A percentile compares a stretch with the other conserved stretches of the same genome.
phyloP scores from a whole-genome alignment of 2,888 invertebrate genomes.

The Aromia moschata region DNA sequence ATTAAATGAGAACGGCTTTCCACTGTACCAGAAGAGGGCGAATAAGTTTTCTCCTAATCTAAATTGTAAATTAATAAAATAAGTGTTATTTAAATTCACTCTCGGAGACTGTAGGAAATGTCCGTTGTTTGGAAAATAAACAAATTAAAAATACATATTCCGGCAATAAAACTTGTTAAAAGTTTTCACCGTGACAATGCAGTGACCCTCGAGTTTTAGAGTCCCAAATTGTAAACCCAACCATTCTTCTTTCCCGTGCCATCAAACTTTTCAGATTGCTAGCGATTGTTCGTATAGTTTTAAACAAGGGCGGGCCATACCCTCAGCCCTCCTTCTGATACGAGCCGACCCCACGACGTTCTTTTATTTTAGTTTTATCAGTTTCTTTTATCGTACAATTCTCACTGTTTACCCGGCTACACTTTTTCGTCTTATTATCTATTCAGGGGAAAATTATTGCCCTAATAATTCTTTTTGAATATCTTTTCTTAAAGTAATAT shows the following conservation, averaged over 20 bases:
- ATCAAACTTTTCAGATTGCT: constrained; percentile 62
- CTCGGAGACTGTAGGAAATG: constrained; percentile 14
- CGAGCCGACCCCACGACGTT: constrained; percentile 41
- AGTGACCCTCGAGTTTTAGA: constrained; percentile 50
- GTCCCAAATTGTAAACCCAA: constrained; percentile 54
- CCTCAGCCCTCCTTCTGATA: constrained; percentile 36
- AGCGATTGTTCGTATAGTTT: constrained; percentile 62
- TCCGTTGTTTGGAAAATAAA: constrained; percentile 23
- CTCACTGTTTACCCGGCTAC: constrained; percentile 35
- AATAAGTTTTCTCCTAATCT: constrained; percentile 17
- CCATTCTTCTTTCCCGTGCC: constrained; percentile 57
- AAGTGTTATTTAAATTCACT: constrained; percentile 27
- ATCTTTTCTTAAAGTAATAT: constrained; percentile 48
- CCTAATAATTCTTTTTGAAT: constrained; percentile 51
- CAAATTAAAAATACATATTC: constrained; percentile 40
- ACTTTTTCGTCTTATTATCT: constrained; percentile 46
- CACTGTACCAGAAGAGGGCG: constrained; percentile 7
- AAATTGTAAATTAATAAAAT: constrained; percentile 27
- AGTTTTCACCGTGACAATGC: constrained; percentile 46
- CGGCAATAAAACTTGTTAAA: constrained; percentile 44
- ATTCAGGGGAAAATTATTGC: constrained; percentile 51
- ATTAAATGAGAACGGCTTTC: constrained; percentile 17
- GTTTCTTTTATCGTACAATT: constrained; percentile 51
- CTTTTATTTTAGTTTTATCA: constrained; percentile 57
- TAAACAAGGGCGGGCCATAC: constrained; percentile 55